Evolutionary conservation across 2,113 vertebrate genomes (phyloP).

Genomic region (Nannospalax galili): DNA sequence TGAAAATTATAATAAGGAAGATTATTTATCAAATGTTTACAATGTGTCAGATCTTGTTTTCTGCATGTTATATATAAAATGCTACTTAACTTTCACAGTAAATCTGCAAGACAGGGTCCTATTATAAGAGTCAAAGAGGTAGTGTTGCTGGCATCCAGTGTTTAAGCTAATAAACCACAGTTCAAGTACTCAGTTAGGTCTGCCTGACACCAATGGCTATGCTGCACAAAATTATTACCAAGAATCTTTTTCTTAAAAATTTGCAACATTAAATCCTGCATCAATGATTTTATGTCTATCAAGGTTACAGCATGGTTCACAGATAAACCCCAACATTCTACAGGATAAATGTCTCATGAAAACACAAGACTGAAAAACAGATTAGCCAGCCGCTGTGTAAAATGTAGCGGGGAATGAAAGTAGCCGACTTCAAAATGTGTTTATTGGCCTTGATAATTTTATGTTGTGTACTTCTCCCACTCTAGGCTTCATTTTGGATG

Average conservation of each 20-base stretch:
- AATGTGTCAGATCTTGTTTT: neutral
- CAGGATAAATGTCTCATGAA: slow-evolving; percentile 22
- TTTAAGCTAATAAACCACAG: neutral
- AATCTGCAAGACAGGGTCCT: neutral
- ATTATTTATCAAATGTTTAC: slow-evolving; percentile 35
- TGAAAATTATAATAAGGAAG: slow-evolving; percentile 30
- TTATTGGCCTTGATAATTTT: too few relatives aligned
- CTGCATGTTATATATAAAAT: slow-evolving; percentile 12
- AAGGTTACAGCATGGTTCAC: neutral
- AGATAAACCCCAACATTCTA: neutral
- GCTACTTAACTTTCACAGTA: neutral
- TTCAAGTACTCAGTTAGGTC: neutral
- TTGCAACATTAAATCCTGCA: slow-evolving; percentile 27
- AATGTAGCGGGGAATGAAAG: neutral
- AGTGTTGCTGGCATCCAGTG: neutral
- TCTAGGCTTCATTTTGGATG: too few relatives aligned
- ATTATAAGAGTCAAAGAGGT: neutral
- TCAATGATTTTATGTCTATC: neutral
- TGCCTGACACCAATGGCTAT: neutral
- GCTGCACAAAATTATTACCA: slow-evolving; percentile 1
- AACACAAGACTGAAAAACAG: neutral
- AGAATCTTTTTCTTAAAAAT: slow-evolving; percentile 1
- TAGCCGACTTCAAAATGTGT: too few relatives aligned
- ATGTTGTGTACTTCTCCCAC: too few relatives aligned
- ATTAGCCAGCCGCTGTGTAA: neutral